Conservation (phyloP, 2,797 vertebrate species). For the Tenualosa thibaudeaui region DNA sequence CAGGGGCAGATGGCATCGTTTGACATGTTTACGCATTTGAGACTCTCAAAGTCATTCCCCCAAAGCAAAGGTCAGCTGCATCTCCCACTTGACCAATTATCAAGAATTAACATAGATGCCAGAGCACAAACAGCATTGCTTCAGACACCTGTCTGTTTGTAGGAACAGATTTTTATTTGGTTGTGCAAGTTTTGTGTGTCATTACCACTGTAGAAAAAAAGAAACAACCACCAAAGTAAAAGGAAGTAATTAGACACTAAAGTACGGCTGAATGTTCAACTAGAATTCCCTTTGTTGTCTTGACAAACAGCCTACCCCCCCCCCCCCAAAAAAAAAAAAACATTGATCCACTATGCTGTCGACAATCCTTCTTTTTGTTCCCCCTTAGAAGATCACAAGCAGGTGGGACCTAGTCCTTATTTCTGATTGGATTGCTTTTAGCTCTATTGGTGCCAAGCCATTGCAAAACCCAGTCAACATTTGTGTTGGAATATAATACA, state of each 20-base stretch:
- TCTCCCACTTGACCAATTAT: conserved; percentile 82
- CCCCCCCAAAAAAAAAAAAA: no score
- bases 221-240: not conserved
- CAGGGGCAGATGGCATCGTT: conserved; percentile 74
- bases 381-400: not conserved
- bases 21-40: conserved; percentile 65
- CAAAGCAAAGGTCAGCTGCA: conserved; percentile 66
- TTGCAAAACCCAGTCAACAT: not conserved
- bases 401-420: not conserved
- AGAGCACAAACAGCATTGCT: conserved; percentile 38
- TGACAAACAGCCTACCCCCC: not conserved
- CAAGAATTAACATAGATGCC: conserved; percentile 65
- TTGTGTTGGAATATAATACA: not conserved
- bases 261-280: not conserved
- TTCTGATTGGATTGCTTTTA: conserved; percentile 1
- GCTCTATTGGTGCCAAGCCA: not conserved
- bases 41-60: conserved; percentile 66
- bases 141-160: conserved; percentile 57
- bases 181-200: not conserved
- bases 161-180: not conserved
- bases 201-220: not conserved
- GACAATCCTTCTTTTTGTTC: not conserved
- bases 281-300: conserved; percentile 1
- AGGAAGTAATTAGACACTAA: not conserved
- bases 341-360: not conserved